Evolutionary conservation across 2,113 vertebrate genomes (phyloP).

Genomic region (Vanacampus margaritifer): DNA sequence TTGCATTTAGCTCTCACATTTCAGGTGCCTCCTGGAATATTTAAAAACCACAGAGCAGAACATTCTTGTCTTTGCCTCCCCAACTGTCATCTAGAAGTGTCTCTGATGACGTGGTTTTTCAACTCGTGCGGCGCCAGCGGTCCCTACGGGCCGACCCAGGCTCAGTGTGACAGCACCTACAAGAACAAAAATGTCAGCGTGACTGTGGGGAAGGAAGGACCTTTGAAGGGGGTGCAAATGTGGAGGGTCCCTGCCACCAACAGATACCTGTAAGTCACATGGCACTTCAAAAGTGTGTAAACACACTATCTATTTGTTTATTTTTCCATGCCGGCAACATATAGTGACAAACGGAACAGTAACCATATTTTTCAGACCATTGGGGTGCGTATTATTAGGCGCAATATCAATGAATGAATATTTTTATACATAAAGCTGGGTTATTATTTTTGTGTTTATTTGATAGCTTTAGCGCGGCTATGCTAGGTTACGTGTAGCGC

Average conservation of each 20-base stretch:
- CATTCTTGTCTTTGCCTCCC: background rate
- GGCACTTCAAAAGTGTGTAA: background rate
- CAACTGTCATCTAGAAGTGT: conserved; percentile 58
- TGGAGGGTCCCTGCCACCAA: conserved; percentile 82
- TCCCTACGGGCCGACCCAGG: conserved; percentile 79
- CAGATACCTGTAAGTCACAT: conserved; percentile 75
- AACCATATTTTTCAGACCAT: no score
- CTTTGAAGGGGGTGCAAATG: conserved; percentile 78
- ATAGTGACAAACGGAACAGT: no score
- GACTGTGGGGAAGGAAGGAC: conserved; percentile 74
- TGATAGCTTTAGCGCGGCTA: no score
- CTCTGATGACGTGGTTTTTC: conserved; percentile 78
- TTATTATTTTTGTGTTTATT: no score
- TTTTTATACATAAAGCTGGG: no score
- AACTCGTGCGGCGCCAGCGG: conserved; percentile 83
- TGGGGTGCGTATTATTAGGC: no score
- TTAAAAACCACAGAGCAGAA: background rate
- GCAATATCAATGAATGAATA: no score
- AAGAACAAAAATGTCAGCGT: conserved; percentile 77
- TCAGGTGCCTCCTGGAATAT: conserved; percentile 6
- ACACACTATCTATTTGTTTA: no score
- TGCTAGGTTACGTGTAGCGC: no score
- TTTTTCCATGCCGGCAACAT: no score
- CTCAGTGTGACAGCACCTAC: conserved; percentile 82
- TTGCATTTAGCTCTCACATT: background rate